Base-by-base conservation (phyloP, 2,113 vertebrate species). In the Ramphastos sulfuratus region DNA sequence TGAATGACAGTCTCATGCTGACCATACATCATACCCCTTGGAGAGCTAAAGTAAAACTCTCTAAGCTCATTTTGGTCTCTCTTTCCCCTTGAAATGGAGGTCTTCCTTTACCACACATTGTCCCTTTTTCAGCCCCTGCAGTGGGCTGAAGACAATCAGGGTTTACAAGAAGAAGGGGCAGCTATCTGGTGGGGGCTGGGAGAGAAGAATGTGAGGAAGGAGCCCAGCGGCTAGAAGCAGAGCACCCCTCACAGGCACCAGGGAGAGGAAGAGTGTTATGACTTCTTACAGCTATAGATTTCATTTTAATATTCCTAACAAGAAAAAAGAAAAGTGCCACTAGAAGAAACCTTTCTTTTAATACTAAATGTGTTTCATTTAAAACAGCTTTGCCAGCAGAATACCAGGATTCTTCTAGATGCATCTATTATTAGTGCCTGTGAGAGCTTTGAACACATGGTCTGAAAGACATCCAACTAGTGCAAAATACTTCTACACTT, bases 131-230 rank as follows among this genome's bases (percentile, higher is more conserved):
- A 60, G 12, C 9, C 18, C 4, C 18, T 74, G n/a, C 17, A 31
- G 28, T 16, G n/a, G 10, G 1, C 3, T 74, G 78, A 42, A 31
- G 60, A 8, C 19, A 10, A 18, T 23, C 2, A 1, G 19, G 10
- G 11, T 11, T 28, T 52, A 19, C 17, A 46, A 42, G 25, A 20
- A 71, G 48, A 67, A 66, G 27, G 42, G 10, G 17, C 2, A 3
- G 6, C 23, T 65, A 15, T 35, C 44, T 4, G 0, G 12, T 15
- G 15, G 5, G 17, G 16, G 12, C 54, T 55, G 20, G 12, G 8
- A 71, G 77, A 74, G 33, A 55, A 73, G 12, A 23, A 31, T 1
- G 7, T 10, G 11, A 11, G 17, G 9, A 23, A 46, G 9, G 20
- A 77, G 12, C 70, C 23, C 17, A 33, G 85, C 27, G n/a, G 14